Evolutionary conservation across 2,888 invertebrate genomes (phyloP).

Genomic region (Julus scanicus): DNA sequence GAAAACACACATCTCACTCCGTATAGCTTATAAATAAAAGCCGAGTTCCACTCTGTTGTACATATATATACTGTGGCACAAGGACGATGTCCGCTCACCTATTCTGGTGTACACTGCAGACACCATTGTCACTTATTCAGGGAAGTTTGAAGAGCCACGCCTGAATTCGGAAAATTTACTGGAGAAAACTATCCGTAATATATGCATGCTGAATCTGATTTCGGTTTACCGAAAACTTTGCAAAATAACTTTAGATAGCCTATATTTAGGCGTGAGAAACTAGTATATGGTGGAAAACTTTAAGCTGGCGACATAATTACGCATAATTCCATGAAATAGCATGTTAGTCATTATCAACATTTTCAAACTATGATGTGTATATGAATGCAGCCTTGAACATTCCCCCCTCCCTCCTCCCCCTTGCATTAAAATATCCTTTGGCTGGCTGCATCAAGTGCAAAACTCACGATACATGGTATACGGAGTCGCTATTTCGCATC

Average conservation of each 20-base stretch:
- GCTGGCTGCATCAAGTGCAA: too few relatives aligned
- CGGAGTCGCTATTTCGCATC: too few relatives aligned
- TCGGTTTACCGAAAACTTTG: background rate
- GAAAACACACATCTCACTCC: background rate
- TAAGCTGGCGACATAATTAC: background rate
- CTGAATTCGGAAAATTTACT: slow-evolving; percentile 6
- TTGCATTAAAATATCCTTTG: too few relatives aligned
- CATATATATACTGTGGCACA: background rate
- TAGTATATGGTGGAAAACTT: too few relatives aligned
- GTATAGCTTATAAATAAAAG: background rate
- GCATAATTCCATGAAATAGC: too few relatives aligned
- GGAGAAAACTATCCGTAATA: background rate
- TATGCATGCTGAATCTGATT: background rate
- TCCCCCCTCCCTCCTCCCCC: too few relatives aligned
- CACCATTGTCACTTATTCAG: background rate
- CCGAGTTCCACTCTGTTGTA: background rate
- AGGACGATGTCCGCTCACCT: background rate
- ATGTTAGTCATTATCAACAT: background rate
- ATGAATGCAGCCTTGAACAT: too few relatives aligned
- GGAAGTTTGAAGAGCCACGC: background rate
- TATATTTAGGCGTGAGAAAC: background rate
- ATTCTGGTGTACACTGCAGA: background rate
- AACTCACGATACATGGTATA: too few relatives aligned
- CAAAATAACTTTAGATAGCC: background rate
- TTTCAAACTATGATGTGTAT: background rate